These are phyloP conservation scores for Chloropsis hardwickii DNA, from an alignment of 2,113 vertebrate genomes.

Conservation along the genomic window DNA sequence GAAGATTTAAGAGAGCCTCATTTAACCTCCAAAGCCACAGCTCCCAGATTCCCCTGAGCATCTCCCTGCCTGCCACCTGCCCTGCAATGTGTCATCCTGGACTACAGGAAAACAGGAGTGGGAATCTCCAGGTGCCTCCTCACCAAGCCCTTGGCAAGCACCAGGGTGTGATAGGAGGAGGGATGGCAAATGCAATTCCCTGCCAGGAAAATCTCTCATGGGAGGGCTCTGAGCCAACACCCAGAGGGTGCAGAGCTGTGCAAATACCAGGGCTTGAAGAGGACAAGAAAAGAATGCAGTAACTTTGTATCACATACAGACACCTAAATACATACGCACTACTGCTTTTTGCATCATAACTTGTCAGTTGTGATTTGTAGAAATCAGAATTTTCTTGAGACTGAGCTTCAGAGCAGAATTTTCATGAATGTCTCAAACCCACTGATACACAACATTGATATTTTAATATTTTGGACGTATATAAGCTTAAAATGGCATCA, in stretches of 20 bases:
- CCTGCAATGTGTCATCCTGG: not conserved
- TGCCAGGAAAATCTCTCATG: not conserved
- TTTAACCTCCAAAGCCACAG: constrained; percentile 17
- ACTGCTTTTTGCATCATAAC: not conserved
- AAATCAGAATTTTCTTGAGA: not conserved
- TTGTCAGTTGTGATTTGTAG: not conserved
- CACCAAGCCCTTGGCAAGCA: not conserved
- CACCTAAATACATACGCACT: not conserved
- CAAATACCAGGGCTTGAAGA: not conserved
- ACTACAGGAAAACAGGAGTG: not conserved
- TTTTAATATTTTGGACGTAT: not conserved
- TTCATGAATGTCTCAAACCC: not conserved
- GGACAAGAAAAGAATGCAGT: not conserved
- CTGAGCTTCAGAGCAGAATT: not conserved
- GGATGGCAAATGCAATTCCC: not conserved
- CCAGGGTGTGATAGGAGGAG: not conserved
- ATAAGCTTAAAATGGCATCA: not conserved
- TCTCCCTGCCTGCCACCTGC: not conserved
- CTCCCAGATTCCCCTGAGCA: not conserved
- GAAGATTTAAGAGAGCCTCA: constrained; percentile 68
- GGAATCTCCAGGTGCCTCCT: not conserved
- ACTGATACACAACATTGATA: not conserved
- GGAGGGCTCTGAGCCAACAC: not conserved
- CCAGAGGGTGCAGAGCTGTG: not conserved
- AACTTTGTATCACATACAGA: not conserved